Evolutionary conservation across 2,797 vertebrate genomes (phyloP), one percentile per base, ranked within the genome.

Genomic region (Chloroceryle amazona): DNA sequence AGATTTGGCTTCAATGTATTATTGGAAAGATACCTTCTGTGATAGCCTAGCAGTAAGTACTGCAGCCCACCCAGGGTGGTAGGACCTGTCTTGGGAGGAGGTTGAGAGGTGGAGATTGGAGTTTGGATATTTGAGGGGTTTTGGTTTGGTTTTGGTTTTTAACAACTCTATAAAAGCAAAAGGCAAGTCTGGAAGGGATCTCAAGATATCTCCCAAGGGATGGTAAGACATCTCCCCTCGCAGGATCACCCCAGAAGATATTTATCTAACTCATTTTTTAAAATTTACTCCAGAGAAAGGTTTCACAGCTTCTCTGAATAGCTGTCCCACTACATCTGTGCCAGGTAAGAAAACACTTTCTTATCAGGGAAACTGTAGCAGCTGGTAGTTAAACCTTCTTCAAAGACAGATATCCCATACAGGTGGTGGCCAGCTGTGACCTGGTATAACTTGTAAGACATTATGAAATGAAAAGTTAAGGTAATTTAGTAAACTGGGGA

Each of bases 361-460:
- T 92, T 95, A 93, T 96, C 89, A 66, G 86, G 35, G 90, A 90
- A 96, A 90, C 51, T 66, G 25, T 66, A 96, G 78, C 63, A 80
- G 66, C 42, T 86, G 80, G 39, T 63, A 84, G 58, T 89, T 90
- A 80, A 90, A 82, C 35, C 35, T 94, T 73, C 55, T 80, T 47
- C 70, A 91, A 80, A 92, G 86, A 75, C 73, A 49, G 41, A 67
- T 68, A 71, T 4, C 21, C 39, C 31, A 33, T 82, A 54, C 29
- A 57, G 66, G 41, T 63, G 63, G 18, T 80, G 55, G 33, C 63
- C 21, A 57, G 60, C 47, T 81, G 70, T 70, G 71, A 80, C 55
- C 55, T 63, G 20, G 60, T 26, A 3, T 82, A 70, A 46, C 63
- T 67, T 39, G 29, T 25, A 58, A 86, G 76, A 86, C 89, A 70